These are phyloP conservation scores for Discoglossus pictus DNA, from an alignment of 2,797 vertebrate species.

Conservation along the genomic window DNA sequence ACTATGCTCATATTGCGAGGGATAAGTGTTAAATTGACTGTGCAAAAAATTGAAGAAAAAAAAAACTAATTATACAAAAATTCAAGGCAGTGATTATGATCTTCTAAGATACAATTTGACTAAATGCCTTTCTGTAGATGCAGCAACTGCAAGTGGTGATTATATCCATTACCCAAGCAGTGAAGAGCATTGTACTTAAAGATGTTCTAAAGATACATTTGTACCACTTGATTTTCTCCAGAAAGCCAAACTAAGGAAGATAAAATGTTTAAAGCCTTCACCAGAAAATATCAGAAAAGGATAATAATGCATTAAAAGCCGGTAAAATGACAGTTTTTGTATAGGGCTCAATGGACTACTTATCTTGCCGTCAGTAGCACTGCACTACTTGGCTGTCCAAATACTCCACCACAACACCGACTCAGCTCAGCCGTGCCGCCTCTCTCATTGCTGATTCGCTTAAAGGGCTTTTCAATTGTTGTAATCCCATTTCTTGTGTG, in stretches of 20 bases:
- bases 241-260: background rate
- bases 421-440: too few species aligned
- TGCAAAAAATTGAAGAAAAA: background rate
- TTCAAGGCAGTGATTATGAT: background rate
- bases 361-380: too few species aligned
- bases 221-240: background rate
- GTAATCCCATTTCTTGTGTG: too few species aligned
- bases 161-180: constrained; percentile 8
- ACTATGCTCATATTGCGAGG: background rate
- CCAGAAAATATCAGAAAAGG: background rate
- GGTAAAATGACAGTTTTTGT: too few species aligned
- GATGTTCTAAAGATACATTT: background rate
- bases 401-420: too few species aligned
- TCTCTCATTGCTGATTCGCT: too few species aligned
- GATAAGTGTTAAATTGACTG: constrained; percentile 8
- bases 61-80: constrained; percentile 4
- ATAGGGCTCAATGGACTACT: too few species aligned
- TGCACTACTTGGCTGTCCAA: too few species aligned
- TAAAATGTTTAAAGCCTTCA: background rate
- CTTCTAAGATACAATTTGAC: constrained; percentile 6
- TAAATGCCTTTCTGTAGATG: constrained; percentile 14
- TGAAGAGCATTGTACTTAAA: constrained; percentile 11
- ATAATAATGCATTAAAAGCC: background rate
- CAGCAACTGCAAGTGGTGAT: constrained; percentile 12
- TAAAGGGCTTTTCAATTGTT: too few species aligned